Base-by-base conservation (phyloP, 2,797 vertebrate species). In the Lepilemur ruficaudatus region DNA sequence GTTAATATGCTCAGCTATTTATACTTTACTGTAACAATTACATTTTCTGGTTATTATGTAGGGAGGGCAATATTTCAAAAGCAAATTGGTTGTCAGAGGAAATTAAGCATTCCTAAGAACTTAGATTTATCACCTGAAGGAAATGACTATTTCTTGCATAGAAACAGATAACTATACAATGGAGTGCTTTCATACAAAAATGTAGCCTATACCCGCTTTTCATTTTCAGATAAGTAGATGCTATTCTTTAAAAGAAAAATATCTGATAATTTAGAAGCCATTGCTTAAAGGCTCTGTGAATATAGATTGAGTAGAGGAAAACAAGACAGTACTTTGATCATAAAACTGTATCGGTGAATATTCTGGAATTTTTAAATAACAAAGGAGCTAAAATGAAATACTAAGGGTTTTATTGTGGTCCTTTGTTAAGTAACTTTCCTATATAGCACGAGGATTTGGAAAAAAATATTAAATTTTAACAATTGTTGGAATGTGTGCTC, bases 51-150 rank as follows among this genome's bases (percentile, higher is more conserved):
- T 84, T 95, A 82, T 67, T 95, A 89, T 63, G 38, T 65, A 81
- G 22, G 48, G n/a, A 78, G 0, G 18, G 18, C 91, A 93, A 93
- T 96, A 96, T 92, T 97, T 97, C 94, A 97, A 93, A 93, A 96
- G 79, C 22, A 94, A 97, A 96, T 93, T 93, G 48, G 80, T 93
- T 96, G 87, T 97, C 96, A 97, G 65, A 94, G 80, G 43, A 97
- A 95, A 95, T 95, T 94, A 96, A 88, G 48, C 61, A 91, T 75
- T 94, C 28, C 10, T 93, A 85, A 92, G 67, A 70, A 72, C 43
- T 32, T 35, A 81, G 30, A 96, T 91, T 91, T 89, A 94, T 96
- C 89, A 96, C 55, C 52, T 89, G 55, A 96, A 94, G 46, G 15
- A 94, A 95, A 89, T 73, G 23, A n/a, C 41, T 86, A 30, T 91